Conservation (phyloP, 2,888 invertebrate genomes). For the Volucella bombylans region DNA sequence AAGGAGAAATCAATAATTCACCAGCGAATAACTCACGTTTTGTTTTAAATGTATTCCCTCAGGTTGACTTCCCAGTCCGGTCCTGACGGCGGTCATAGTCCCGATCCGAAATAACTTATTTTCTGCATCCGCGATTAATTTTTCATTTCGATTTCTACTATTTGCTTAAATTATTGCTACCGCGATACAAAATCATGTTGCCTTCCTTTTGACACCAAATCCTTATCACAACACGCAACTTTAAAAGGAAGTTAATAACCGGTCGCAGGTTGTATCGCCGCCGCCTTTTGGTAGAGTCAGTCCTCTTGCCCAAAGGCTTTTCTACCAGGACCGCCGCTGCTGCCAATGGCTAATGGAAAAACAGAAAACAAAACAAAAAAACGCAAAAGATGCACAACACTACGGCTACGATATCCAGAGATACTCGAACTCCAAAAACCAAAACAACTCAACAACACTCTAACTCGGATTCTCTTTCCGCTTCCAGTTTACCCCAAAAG, state of each 20-base stretch:
- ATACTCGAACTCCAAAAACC: conserved; percentile 39
- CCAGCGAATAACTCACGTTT: neutral
- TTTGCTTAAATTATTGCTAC: conserved; percentile 58
- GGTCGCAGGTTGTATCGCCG: conserved; percentile 37
- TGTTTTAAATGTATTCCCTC: conserved; percentile 9
- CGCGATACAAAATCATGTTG: conserved; percentile 67
- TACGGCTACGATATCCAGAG: neutral
- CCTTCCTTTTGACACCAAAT: conserved; percentile 67
- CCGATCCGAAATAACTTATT: neutral
- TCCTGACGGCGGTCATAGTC: neutral
- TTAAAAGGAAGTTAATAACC: conserved; percentile 67
- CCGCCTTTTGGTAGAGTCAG: too few species aligned
- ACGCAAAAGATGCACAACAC: conserved; percentile 13
- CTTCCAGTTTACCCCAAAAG: conserved; percentile 30
- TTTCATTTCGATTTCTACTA: conserved; percentile 10
- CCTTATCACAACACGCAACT: conserved; percentile 72
- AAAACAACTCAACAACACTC: conserved; percentile 8
- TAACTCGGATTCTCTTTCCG: conserved; percentile 13
- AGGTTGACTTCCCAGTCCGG: neutral
- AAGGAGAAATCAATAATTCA: conserved; percentile 6
- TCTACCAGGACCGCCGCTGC: conserved; percentile 19
- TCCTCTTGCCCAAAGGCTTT: too few species aligned
- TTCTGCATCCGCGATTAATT: conserved; percentile 5
- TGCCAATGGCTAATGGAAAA: conserved; percentile 4
- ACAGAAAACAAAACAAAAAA: conserved; percentile 25